These are phyloP conservation scores for Ochotona curzoniae DNA, from an alignment of 2,113 vertebrate species.

Conservation along the genomic window DNA sequence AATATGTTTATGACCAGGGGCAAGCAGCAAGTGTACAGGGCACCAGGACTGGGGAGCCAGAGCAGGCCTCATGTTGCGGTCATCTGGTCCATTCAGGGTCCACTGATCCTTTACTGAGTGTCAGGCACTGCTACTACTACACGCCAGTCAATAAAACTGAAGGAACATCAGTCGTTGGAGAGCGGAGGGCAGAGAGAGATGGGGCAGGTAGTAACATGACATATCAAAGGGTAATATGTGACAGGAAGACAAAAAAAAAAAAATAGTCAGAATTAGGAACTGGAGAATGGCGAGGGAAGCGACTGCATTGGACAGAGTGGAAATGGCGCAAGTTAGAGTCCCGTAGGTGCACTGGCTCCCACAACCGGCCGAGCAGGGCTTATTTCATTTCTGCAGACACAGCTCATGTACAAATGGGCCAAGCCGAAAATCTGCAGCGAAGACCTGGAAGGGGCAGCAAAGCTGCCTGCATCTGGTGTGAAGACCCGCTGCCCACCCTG, in stretches of 20 bases:
- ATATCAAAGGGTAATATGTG: neutral
- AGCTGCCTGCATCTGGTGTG: constrained; percentile 90
- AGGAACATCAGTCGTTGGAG: neutral
- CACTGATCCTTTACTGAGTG: neutral
- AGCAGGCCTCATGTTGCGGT: neutral
- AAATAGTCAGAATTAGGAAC: neutral
- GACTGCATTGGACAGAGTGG: too few species aligned
- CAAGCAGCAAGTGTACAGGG: neutral
- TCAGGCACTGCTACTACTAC: neutral
- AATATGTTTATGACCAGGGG: neutral
- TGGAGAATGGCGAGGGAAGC: neutral
- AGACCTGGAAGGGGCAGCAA: constrained; percentile 84
- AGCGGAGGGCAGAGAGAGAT: neutral
- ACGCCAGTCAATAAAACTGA: neutral
- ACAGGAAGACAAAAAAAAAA: neutral
- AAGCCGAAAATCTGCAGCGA: constrained; percentile 95
- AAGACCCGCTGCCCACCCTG: constrained; percentile 93
- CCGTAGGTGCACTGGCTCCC: neutral
- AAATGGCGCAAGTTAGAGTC: neutral
- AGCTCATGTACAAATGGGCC: constrained; percentile 97
- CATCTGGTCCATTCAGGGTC: neutral
- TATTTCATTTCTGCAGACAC: constrained; percentile 87
- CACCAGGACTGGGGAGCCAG: neutral
- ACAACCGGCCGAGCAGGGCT: neutral
- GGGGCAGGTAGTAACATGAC: neutral